Percentiles rank a stretch among this genome's conserved stretches.
Conservation (phyloP, 1,140 invertebrate genomes). For the Magallana angulata region DNA sequence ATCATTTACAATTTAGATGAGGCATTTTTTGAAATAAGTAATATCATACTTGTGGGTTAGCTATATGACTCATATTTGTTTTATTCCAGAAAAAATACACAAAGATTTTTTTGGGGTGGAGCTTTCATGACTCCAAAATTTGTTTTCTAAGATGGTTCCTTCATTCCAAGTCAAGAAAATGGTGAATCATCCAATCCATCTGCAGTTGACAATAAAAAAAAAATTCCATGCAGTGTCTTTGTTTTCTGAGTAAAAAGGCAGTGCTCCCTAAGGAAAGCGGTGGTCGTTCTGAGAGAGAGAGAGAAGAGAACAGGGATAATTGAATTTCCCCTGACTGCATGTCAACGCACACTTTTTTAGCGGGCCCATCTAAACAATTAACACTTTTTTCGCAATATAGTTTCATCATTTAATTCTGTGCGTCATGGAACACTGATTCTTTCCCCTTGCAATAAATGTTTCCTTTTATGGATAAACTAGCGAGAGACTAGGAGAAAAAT, state of each 20-base stretch:
- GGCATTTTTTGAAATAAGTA: background rate
- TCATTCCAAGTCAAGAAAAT: slow-evolving; percentile 5
- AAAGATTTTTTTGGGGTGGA: background rate
- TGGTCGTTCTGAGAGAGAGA: background rate
- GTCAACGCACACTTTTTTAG: background rate
- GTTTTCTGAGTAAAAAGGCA: slow-evolving; percentile 25
- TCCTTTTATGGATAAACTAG: slow-evolving; percentile 21
- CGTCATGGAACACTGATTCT: slow-evolving; percentile 30
- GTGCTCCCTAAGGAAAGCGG: background rate
- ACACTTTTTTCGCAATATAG: slow-evolving; percentile 14
- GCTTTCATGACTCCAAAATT: background rate
- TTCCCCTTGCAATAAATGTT: background rate
- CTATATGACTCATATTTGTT: background rate
- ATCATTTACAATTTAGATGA: slow-evolving; percentile 3
- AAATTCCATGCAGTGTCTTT: background rate
- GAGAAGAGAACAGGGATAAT: background rate
- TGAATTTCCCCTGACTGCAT: slow-evolving; percentile 14
- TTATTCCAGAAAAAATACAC: background rate
- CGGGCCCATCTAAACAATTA: background rate
- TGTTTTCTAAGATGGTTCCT: background rate
- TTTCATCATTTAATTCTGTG: slow-evolving; percentile 34
- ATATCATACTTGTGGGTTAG: background rate
- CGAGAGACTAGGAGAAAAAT: slow-evolving; percentile 1
- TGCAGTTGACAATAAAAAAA: slow-evolving; percentile 30
- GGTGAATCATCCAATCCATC: slow-evolving; percentile 21